Conservation (phyloP, 2,888 invertebrate species). For the Cheilosia urbana region DNA sequence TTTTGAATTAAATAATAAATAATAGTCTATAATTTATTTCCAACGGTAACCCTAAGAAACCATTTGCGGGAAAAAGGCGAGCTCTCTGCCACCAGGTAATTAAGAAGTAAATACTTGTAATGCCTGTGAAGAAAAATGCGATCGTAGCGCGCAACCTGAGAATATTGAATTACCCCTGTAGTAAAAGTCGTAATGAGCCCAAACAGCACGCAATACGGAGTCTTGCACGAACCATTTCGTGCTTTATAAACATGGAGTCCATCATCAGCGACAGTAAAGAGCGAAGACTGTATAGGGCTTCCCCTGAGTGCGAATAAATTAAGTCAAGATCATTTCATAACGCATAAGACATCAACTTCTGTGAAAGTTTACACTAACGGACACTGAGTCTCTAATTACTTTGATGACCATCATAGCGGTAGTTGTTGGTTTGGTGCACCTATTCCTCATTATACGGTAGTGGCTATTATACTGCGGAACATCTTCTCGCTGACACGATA, state of each 20-base stretch:
- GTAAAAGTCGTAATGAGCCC: slow-evolving; percentile 33
- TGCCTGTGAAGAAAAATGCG: neutral
- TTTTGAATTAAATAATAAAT: too few species aligned
- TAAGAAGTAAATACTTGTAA: slow-evolving; percentile 10
- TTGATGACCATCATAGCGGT: neutral
- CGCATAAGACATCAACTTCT: neutral
- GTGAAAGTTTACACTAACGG: slow-evolving; percentile 21
- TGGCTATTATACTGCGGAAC: slow-evolving; percentile 1
- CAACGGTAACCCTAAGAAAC: too few species aligned
- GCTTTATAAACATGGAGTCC: neutral
- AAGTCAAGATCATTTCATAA: slow-evolving; percentile 14
- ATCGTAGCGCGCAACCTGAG: slow-evolving; percentile 16
- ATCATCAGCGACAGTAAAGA: neutral
- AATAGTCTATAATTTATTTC: too few species aligned
- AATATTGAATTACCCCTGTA: slow-evolving; percentile 41
- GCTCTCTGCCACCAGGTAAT: slow-evolving; percentile 14
- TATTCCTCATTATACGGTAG: slow-evolving; percentile 6
- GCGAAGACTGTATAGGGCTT: slow-evolving; percentile 5
- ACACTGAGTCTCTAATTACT: slow-evolving; percentile 31
- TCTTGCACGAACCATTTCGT: neutral
- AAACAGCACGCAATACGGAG: slow-evolving; percentile 33
- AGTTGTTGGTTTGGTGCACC: neutral
- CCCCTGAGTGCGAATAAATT: slow-evolving; percentile 22
- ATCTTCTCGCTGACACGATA: neutral
- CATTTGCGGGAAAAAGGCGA: neutral